phyloP scores from a whole-genome alignment of 2,113 vertebrate species.

The Sebastes fasciatus region DNA sequence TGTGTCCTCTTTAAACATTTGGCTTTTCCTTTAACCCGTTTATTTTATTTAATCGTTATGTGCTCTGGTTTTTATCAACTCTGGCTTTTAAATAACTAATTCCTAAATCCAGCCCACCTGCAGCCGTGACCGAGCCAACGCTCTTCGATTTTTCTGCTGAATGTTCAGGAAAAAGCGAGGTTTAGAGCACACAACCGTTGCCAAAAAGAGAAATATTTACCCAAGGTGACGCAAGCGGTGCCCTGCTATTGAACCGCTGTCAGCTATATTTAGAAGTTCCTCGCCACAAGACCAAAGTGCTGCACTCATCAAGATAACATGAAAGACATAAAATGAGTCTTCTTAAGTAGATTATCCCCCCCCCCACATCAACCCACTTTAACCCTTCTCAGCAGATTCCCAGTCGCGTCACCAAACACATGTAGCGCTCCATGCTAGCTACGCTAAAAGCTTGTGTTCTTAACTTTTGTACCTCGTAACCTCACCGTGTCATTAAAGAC shows the following conservation, averaged over 20 bases:
- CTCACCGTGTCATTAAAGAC: constrained; percentile 37
- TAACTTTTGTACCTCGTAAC: constrained; percentile 19
- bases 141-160: constrained; percentile 74
- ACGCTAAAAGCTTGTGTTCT: constrained; percentile 4
- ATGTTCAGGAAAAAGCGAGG: constrained; percentile 57
- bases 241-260: constrained; percentile 66
- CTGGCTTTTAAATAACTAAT: constrained; percentile 44
- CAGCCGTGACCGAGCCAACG: constrained; percentile 18
- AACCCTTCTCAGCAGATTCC: constrained; percentile 55
- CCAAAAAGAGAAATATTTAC: constrained; percentile 79
- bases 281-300: constrained; percentile 63
- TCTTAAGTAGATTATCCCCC: constrained; percentile 10
- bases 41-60: constrained; percentile 19
- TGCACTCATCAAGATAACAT: constrained; percentile 68
- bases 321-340: constrained; percentile 55
- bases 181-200: constrained; percentile 42
- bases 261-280: constrained; percentile 75
- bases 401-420: constrained; percentile 16
- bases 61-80: constrained; percentile 5
- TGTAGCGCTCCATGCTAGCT: neutral
- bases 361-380: neutral
- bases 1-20: constrained; percentile 39
- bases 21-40: constrained; percentile 20
- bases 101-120: constrained; percentile 53
- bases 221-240: constrained; percentile 71